Evolutionary conservation across 2,113 vertebrate species (phyloP).

Genomic region (Delphinapterus leucas): DNA sequence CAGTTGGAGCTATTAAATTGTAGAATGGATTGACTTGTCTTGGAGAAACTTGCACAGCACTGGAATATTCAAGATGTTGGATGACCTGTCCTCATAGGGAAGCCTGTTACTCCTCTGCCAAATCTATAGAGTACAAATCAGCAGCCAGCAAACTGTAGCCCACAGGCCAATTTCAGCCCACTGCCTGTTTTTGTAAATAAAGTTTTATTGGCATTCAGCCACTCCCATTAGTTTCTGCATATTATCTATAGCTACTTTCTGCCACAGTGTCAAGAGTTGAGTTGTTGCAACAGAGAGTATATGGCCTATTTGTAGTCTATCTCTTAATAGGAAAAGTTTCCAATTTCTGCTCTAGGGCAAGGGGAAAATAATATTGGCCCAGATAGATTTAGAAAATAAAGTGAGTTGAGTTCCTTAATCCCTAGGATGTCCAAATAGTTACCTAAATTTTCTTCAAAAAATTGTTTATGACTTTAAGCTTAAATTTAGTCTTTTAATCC

Average conservation of each 20-base stretch:
- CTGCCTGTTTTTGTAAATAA: not conserved
- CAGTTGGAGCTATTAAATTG: not conserved
- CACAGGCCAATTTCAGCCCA: not conserved
- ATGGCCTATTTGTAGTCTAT: not conserved
- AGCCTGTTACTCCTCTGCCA: not conserved
- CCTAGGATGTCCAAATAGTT: not conserved
- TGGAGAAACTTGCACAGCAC: not conserved
- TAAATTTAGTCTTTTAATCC: not conserved
- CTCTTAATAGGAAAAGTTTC: not conserved
- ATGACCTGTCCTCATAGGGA: not conserved
- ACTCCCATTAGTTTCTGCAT: not conserved
- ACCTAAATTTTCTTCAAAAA: not conserved
- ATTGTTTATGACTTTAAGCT: not conserved
- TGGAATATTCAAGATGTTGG: not conserved
- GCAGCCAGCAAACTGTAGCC: not conserved
- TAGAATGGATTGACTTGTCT: not conserved
- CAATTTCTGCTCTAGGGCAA: not conserved
- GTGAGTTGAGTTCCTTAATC: not conserved
- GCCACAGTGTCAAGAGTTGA: not conserved
- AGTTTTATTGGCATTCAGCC: not conserved
- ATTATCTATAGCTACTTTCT: not conserved
- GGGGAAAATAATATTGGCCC: not conserved
- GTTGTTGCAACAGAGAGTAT: not conserved
- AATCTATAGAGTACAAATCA: not conserved
- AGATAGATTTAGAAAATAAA: not conserved